Evolutionary conservation across 1,140 invertebrate genomes (phyloP).

Genomic region (Streblospio benedicti): DNA sequence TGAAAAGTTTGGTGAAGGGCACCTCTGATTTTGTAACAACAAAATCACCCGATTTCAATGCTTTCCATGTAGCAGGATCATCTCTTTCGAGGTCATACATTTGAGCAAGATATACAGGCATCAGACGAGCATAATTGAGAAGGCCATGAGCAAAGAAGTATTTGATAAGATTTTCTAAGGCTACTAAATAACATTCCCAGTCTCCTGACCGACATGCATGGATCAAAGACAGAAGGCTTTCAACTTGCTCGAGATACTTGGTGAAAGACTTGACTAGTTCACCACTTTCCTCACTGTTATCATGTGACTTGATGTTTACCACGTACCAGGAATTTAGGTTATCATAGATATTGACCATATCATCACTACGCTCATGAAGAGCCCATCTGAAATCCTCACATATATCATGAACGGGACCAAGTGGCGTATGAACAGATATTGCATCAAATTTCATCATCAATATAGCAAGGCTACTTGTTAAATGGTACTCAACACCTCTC

Average conservation of each 20-base stretch:
- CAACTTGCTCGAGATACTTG: not conserved
- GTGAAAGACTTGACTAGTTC: not conserved
- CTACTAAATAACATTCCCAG: not conserved
- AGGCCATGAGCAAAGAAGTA: not conserved
- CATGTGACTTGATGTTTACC: too few relatives aligned
- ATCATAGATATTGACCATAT: too few relatives aligned
- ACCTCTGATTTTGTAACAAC: not conserved
- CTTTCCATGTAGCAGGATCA: not conserved
- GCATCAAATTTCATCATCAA: not conserved
- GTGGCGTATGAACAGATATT: too few relatives aligned
- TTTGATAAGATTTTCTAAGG: slow-evolving; percentile 1
- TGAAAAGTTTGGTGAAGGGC: too few relatives aligned
- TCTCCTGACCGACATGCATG: not conserved
- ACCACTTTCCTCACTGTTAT: not conserved
- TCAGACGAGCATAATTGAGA: slow-evolving; percentile 1
- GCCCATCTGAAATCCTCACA: too few relatives aligned
- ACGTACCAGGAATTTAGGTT: too few relatives aligned
- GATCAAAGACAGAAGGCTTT: not conserved
- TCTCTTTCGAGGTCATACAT: not conserved
- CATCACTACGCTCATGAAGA: too few relatives aligned
- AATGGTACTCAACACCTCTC: slow-evolving; percentile 2
- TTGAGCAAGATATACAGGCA: slow-evolving; percentile 4
- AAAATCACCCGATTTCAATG: slow-evolving; percentile 2
- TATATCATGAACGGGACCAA: too few relatives aligned
- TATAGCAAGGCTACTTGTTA: not conserved